These are phyloP conservation scores for Lasioglossum pauxillum DNA, from an alignment of 2,888 invertebrate species.

Conservation along the genomic window DNA sequence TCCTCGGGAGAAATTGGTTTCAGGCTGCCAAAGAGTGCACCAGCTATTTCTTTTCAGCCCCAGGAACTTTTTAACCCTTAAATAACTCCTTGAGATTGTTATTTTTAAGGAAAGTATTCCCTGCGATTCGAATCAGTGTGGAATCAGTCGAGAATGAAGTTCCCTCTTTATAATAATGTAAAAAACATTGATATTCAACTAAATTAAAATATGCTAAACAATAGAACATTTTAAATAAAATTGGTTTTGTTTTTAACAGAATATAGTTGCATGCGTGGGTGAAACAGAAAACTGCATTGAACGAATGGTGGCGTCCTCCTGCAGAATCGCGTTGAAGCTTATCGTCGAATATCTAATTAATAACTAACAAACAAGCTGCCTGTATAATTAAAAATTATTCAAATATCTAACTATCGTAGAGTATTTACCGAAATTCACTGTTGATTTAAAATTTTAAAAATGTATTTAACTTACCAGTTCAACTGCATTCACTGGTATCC, in stretches of 20 bases:
- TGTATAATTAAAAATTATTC: not conserved
- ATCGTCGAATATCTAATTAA: not conserved
- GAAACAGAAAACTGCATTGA: constrained; percentile 1
- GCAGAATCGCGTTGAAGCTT: not conserved
- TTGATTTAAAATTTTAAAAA: not conserved
- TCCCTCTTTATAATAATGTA: not conserved
- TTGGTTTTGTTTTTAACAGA: not conserved
- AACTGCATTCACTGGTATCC: not conserved
- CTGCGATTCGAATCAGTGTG: not conserved
- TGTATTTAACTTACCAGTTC: constrained; percentile 18
- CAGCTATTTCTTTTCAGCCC: not conserved
- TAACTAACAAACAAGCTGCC: not conserved
- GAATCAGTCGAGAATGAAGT: not conserved
- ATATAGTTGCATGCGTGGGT: not conserved
- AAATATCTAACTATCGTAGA: not conserved
- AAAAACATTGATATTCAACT: not conserved
- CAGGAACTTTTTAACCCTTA: not conserved
- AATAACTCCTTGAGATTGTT: not conserved
- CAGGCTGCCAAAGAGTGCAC: not conserved
- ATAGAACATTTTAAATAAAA: not conserved
- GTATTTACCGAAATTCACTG: not conserved
- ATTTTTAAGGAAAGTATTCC: not conserved
- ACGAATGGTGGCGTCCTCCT: constrained; percentile 44
- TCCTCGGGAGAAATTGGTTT: not conserved
- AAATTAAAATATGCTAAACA: not conserved